These are phyloP conservation scores for Procavia capensis DNA, from an alignment of 2,113 vertebrate genomes.

Conservation along the genomic window DNA sequence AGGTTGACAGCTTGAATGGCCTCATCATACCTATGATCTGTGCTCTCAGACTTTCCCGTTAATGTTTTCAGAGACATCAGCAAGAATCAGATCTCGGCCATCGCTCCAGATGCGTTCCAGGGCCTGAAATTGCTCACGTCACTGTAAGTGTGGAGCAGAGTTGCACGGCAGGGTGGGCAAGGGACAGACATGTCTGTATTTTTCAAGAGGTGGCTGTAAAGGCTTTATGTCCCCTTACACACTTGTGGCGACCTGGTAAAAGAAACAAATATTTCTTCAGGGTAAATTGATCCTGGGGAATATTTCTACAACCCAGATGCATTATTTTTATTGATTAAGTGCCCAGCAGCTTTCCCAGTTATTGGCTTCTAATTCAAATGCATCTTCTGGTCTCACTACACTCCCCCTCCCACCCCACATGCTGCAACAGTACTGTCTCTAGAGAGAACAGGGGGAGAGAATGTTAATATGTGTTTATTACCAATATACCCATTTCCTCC, in stretches of 20 bases:
- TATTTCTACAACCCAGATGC: slow-evolving; percentile 81
- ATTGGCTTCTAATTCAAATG: slow-evolving; percentile 74
- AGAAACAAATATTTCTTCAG: slow-evolving; percentile 85
- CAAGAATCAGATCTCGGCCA: slow-evolving; percentile 99
- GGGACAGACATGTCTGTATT: neutral
- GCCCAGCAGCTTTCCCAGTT: slow-evolving; percentile 73
- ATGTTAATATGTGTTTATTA: neutral
- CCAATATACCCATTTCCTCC: neutral
- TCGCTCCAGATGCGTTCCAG: slow-evolving; percentile 96
- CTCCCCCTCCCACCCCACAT: neutral
- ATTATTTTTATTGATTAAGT: slow-evolving; percentile 81
- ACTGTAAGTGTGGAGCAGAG: slow-evolving; percentile 92
- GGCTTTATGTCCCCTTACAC: slow-evolving; percentile 78
- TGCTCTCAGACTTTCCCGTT: slow-evolving; percentile 54
- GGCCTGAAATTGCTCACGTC: slow-evolving; percentile 98
- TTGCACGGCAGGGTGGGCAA: slow-evolving; percentile 30
- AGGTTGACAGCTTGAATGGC: neutral
- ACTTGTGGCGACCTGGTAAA: slow-evolving; percentile 81
- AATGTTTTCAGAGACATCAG: slow-evolving; percentile 94
- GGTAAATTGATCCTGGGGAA: slow-evolving; percentile 82
- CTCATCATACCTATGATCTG: neutral
- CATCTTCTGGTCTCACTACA: slow-evolving; percentile 14
- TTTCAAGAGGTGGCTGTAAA: slow-evolving; percentile 76
- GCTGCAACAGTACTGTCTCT: neutral
- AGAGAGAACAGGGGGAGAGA: neutral